A percentile compares a stretch with the other conserved stretches of the same genome.
phyloP scores from a whole-genome alignment of 2,113 vertebrate species.

The Geococcyx californianus region DNA sequence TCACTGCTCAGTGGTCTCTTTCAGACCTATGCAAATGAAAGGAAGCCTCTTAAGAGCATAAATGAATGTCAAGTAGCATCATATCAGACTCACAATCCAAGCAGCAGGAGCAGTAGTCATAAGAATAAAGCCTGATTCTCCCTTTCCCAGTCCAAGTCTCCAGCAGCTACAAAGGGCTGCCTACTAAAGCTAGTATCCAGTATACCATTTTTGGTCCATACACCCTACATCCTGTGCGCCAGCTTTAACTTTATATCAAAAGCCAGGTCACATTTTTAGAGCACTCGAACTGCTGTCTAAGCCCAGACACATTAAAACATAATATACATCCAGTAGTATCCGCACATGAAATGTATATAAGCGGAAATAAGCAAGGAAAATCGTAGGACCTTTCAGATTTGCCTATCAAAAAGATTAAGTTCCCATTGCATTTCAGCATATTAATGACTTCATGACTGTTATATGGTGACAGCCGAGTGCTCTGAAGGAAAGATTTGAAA shows the following conservation, averaged over 20 bases:
- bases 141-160: background rate
- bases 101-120: background rate
- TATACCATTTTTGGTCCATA: background rate
- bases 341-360: background rate
- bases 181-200: background rate
- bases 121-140: background rate
- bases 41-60: background rate
- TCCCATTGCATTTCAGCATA: background rate
- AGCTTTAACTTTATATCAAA: background rate
- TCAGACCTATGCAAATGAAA: background rate
- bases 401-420: background rate
- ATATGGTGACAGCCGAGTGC: background rate
- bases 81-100: background rate
- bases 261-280: background rate
- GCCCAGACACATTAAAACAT: background rate
- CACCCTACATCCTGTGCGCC: background rate
- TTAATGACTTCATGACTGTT: background rate
- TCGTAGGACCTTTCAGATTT: background rate
- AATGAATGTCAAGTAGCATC: background rate
- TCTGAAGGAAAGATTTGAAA: background rate
- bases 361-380: background rate
- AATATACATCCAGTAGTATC: background rate
- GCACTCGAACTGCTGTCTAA: background rate
- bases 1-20: background rate
- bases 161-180: background rate